phyloP scores from a whole-genome alignment of 1,140 invertebrate genomes.

The Hormaphis cornu region DNA sequence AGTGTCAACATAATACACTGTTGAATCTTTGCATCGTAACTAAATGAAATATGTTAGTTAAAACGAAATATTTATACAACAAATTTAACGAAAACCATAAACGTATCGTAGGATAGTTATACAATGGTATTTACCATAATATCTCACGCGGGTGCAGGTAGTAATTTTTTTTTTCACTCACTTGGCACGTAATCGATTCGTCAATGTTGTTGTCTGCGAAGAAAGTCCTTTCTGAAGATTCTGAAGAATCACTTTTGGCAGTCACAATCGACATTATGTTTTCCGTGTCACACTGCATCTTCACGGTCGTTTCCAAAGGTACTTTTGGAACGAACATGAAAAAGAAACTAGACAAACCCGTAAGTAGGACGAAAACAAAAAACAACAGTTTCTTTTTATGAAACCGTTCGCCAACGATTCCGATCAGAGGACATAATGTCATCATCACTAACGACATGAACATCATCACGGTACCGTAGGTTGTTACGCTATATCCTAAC shows the following conservation, averaged over 20 bases:
- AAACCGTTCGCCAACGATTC: not conserved
- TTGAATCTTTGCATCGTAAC: no score
- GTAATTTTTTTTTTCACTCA: not conserved
- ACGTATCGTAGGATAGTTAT: no score
- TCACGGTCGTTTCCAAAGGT: not conserved
- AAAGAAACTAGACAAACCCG: not conserved
- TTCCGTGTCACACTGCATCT: not conserved
- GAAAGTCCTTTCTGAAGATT: not conserved
- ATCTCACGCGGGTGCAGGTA: no score
- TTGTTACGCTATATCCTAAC: constrained; percentile 65
- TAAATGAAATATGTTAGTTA: no score
- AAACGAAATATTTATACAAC: no score
- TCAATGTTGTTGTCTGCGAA: not conserved
- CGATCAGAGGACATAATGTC: not conserved
- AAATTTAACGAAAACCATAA: no score
- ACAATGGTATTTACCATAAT: not conserved
- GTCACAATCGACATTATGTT: no score
- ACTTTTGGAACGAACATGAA: not conserved
- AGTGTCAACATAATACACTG: no score
- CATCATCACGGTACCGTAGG: constrained; percentile 68
- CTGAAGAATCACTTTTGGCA: not conserved
- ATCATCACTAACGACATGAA: constrained; percentile 61
- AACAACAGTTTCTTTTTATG: not conserved
- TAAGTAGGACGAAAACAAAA: not conserved
- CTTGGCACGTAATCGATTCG: not conserved